Conservation (phyloP, 2,888 invertebrate genomes). For the Bhutanitis thaidina region DNA sequence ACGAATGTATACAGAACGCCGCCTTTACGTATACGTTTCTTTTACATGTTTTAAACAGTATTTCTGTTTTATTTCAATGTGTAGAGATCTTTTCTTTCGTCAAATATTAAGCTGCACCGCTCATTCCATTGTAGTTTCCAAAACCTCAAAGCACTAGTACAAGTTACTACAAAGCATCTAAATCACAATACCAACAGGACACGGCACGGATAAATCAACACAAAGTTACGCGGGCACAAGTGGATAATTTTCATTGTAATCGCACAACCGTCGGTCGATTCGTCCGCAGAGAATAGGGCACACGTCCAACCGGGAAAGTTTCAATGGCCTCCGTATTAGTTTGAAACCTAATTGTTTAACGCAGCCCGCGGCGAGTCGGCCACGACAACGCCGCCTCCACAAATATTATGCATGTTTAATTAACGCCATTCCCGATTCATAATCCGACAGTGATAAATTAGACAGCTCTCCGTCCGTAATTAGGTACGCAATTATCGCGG, state of each 20-base stretch:
- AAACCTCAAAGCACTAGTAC: conserved; percentile 1
- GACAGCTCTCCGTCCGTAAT: conserved; percentile 67
- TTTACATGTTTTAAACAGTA: too few species aligned
- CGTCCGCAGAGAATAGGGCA: conserved; percentile 35
- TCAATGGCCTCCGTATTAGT: conserved; percentile 49
- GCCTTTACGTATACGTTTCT: too few species aligned
- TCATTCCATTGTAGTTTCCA: conserved; percentile 14
- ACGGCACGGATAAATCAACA: conserved; percentile 29
- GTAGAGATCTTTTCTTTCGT: too few species aligned
- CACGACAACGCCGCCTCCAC: conserved; percentile 35
- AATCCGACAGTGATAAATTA: conserved; percentile 78
- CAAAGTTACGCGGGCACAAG: conserved; percentile 29
- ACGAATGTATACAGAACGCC: too few species aligned
- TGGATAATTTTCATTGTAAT: conserved; percentile 36
- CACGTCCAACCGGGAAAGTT: conserved; percentile 34
- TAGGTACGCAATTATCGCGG: conserved; percentile 76
- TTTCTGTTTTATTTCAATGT: too few species aligned
- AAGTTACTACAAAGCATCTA: conserved; percentile 18
- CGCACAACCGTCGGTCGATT: conserved; percentile 32
- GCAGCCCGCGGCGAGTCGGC: conserved; percentile 24
- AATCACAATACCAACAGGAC: conserved; percentile 20
- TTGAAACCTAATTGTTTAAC: conserved; percentile 57
- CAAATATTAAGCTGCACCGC: too few species aligned
- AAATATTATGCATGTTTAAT: conserved; percentile 76
- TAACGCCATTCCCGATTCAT: conserved; percentile 74